Evolutionary conservation across 2,797 vertebrate species (phyloP).

Genomic region (Neopelma chrysocephalum): DNA sequence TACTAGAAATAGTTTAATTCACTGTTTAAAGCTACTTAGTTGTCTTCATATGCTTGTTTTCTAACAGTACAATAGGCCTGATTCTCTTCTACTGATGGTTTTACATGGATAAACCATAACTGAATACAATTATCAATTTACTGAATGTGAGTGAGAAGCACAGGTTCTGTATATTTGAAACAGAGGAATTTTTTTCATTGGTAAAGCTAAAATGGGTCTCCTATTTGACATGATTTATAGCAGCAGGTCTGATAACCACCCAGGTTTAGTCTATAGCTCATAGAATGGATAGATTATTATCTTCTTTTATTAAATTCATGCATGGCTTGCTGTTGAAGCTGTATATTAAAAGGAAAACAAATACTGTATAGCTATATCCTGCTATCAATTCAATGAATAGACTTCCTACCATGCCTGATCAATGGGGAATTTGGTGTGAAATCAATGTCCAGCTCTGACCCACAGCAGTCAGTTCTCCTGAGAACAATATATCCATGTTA

Average conservation of each 20-base stretch:
- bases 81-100: not conserved
- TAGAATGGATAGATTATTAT: constrained; percentile 61
- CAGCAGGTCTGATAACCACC: constrained; percentile 47
- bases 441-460: constrained; percentile 51
- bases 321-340: constrained; percentile 50
- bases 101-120: not conserved
- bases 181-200: not conserved
- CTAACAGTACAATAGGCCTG: not conserved
- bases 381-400: constrained; percentile 40
- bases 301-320: constrained; percentile 70
- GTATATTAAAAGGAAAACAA: constrained; percentile 65
- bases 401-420: constrained; percentile 46
- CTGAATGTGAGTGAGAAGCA: not conserved
- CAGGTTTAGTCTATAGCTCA: constrained; percentile 16
- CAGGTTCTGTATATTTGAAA: not conserved
- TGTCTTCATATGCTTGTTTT: constrained; percentile 11
- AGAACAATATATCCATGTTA: constrained; percentile 63
- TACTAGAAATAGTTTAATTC: not conserved
- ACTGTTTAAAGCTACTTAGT: not conserved
- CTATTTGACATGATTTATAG: constrained; percentile 67
- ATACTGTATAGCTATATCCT: constrained; percentile 49
- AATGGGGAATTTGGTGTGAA: constrained; percentile 56
- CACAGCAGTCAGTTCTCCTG: constrained; percentile 39
- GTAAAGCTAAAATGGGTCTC: not conserved
- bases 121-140: not conserved